These are phyloP conservation scores for Lasioglossum figueresi DNA, from an alignment of 2,888 invertebrate species.

Conservation along the genomic window DNA sequence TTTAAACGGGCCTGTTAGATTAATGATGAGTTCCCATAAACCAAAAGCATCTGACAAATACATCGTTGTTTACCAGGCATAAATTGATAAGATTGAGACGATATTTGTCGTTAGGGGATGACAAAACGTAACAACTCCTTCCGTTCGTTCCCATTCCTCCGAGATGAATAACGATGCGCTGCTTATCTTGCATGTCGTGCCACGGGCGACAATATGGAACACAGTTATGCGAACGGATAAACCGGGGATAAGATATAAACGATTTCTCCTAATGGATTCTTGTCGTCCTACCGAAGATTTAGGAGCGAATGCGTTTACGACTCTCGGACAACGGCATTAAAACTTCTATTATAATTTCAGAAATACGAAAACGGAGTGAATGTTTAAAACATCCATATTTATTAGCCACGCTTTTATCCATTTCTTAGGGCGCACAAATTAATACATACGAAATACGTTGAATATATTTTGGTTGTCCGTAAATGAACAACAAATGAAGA, in stretches of 20 bases:
- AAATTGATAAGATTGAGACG: constrained; percentile 23
- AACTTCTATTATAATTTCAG: background rate
- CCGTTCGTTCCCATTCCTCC: constrained; percentile 11
- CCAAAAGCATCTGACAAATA: background rate
- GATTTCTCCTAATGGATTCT: background rate
- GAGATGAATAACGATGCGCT: constrained; percentile 24
- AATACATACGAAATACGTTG: no score
- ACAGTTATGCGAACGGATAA: background rate
- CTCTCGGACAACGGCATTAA: background rate
- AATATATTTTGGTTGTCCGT: no score
- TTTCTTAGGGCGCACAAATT: background rate
- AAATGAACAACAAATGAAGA: no score
- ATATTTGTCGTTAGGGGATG: constrained; percentile 27
- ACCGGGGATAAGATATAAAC: constrained; percentile 13
- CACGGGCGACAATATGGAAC: constrained; percentile 34
- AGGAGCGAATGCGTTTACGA: background rate
- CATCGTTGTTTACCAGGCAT: background rate
- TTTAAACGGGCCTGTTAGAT: background rate
- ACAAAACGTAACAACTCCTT: constrained; percentile 11
- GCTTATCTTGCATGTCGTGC: constrained; percentile 39
- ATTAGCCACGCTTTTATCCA: background rate
- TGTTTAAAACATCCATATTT: background rate
- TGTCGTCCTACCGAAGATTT: background rate
- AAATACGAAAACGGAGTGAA: background rate
- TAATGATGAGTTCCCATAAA: constrained; percentile 9